A percentile compares a stretch with the other conserved stretches of the same genome.
phyloP scores from a whole-genome alignment of 2,888 invertebrate species.

The Silvanus unidentatus region DNA sequence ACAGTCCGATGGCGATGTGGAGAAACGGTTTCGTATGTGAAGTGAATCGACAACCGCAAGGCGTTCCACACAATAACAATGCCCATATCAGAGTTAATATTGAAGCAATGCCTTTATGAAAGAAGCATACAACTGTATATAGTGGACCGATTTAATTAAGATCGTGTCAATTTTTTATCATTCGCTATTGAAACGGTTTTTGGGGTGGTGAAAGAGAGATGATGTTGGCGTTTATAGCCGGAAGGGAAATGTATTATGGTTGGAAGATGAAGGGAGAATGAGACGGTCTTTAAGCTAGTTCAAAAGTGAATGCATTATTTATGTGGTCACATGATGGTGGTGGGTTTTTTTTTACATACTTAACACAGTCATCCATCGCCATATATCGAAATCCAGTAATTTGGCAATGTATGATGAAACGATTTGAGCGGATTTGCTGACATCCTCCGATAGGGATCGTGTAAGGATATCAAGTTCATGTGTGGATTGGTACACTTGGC shows the following conservation, averaged over 20 bases:
- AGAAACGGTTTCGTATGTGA: conserved; percentile 40
- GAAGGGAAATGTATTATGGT: conserved; percentile 25
- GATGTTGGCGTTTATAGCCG: conserved; percentile 26
- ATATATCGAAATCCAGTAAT: conserved; percentile 55
- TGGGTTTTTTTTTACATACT: too few species aligned
- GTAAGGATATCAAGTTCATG: conserved; percentile 56
- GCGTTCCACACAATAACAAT: conserved; percentile 48
- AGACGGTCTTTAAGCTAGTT: conserved; percentile 12
- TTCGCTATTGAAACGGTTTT: too few species aligned
- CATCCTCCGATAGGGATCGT: conserved; percentile 43
- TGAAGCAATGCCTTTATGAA: conserved; percentile 42
- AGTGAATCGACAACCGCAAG: conserved; percentile 43
- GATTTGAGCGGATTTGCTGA: conserved; percentile 25
- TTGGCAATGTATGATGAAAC: conserved; percentile 47
- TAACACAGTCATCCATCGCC: conserved; percentile 59
- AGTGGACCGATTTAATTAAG: too few species aligned
- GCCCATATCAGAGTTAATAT: conserved; percentile 50
- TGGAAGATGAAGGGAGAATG: conserved; percentile 21
- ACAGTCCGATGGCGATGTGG: conserved; percentile 49
- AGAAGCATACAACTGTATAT: background rate
- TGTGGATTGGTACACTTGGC: conserved; percentile 54
- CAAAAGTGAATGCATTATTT: conserved; percentile 16
- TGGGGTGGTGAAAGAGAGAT: too few species aligned
- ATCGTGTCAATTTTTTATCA: too few species aligned
- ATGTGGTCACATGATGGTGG: too few species aligned